A percentile compares a stretch with the other conserved stretches of the same genome.
Conservation (phyloP, 2,888 invertebrate species). For the Odontothrips loti region DNA sequence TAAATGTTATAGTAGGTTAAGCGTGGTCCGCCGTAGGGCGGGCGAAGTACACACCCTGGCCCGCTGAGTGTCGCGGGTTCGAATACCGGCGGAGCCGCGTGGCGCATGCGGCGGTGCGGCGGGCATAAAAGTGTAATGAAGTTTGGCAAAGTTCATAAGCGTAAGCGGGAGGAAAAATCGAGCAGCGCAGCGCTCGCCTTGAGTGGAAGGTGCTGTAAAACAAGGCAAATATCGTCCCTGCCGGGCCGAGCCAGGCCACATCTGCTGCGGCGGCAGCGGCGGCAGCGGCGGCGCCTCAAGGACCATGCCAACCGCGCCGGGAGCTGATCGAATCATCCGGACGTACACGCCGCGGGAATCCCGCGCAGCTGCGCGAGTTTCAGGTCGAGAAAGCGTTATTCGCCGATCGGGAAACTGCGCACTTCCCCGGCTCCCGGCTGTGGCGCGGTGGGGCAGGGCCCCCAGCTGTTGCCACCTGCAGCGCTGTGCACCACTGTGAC, state of each 20-base stretch:
- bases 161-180: constrained; percentile 11
- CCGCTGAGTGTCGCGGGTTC: too few species aligned
- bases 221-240: constrained; percentile 1
- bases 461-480: background rate
- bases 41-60: too few species aligned
- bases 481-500: background rate
- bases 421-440: background rate
- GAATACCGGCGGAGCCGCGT: background rate
- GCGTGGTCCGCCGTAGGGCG: too few species aligned
- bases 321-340: too few species aligned
- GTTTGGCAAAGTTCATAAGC: constrained; percentile 26
- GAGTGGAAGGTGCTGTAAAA: background rate
- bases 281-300: background rate
- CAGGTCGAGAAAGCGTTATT: too few species aligned
- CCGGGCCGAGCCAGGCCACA: background rate
- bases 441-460: background rate
- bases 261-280: background rate
- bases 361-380: too few species aligned
- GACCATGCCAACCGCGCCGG: background rate
- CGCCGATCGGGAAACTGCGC: too few species aligned
- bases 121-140: background rate
- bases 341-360: too few species aligned
- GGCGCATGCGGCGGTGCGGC: background rate
- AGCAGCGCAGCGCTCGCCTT: background rate
- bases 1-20: too few species aligned